phyloP scores from a whole-genome alignment of 2,888 invertebrate species.

The Molorchus minor region DNA sequence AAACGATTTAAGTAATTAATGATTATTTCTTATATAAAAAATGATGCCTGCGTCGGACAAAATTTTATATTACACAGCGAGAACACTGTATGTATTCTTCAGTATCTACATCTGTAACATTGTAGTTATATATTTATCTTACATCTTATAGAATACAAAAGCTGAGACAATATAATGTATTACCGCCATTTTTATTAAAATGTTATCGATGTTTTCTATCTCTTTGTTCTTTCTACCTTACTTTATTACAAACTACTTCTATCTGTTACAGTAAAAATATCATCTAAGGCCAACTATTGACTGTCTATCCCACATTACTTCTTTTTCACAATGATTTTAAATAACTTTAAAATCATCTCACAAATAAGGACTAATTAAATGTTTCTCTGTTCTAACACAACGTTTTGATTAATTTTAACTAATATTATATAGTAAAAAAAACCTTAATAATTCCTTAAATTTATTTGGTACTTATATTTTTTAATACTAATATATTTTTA shows the following conservation, averaged over 20 bases:
- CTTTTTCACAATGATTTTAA: too few species aligned
- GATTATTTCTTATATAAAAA: constrained; percentile 20
- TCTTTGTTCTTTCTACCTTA: constrained; percentile 39
- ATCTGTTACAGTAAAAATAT: constrained; percentile 24
- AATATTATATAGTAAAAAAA: too few species aligned
- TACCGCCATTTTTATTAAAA: constrained; percentile 42
- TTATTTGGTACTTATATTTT: too few species aligned
- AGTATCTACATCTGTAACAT: constrained; percentile 38
- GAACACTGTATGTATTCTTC: constrained; percentile 35
- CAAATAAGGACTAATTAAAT: too few species aligned
- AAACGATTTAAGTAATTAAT: constrained; percentile 21
- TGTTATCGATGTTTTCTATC: constrained; percentile 40
- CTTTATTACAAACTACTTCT: constrained; percentile 30
- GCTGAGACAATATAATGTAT: constrained; percentile 46
- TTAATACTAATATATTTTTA: too few species aligned
- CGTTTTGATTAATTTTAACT: too few species aligned
- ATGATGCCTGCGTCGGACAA: constrained; percentile 2
- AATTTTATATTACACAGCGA: constrained; percentile 29
- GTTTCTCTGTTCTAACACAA: too few species aligned
- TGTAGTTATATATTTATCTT: constrained; percentile 41
- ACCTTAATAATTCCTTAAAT: too few species aligned
- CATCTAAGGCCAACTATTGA: constrained; percentile 1
- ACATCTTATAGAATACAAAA: constrained; percentile 42
- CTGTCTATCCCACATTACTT: neutral
- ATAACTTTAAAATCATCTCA: too few species aligned